A percentile compares a stretch with the other conserved stretches of the same genome.
Conservation (phyloP, 2,888 invertebrate genomes). For the Cordylochernes scorpioides region DNA sequence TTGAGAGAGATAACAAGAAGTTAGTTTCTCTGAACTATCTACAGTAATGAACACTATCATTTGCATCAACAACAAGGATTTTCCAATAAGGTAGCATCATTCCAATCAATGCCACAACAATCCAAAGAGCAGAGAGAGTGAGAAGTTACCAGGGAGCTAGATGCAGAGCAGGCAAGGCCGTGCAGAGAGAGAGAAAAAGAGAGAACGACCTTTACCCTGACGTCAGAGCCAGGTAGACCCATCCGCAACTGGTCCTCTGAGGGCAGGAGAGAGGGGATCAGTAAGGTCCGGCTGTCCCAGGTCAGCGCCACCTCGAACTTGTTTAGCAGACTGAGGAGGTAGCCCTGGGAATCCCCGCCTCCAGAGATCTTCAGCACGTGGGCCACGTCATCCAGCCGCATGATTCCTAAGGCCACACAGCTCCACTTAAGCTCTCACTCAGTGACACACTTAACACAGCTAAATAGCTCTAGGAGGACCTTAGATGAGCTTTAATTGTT, state of each 20-base stretch:
- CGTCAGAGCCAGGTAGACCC: constrained; percentile 19
- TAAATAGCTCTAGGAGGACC: background rate
- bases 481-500: background rate
- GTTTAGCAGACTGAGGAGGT: constrained; percentile 66
- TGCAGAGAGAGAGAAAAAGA: constrained; percentile 1
- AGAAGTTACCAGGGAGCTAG: constrained; percentile 1
- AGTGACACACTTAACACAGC: too few species aligned
- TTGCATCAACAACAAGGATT: too few species aligned
- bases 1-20: too few species aligned
- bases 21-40: too few species aligned
- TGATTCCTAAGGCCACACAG: constrained; percentile 33
- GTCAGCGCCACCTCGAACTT: constrained; percentile 92
- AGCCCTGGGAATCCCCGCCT: constrained; percentile 37
- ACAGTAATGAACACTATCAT: too few species aligned
- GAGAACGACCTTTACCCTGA: constrained; percentile 20
- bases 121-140: too few species aligned
- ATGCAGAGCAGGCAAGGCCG: background rate
- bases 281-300: constrained; percentile 66
- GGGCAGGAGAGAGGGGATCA: constrained; percentile 72
- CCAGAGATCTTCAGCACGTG: constrained; percentile 73
- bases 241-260: constrained; percentile 19
- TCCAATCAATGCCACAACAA: too few species aligned
- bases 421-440: constrained; percentile 1
- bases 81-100: too few species aligned
- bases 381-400: constrained; percentile 73